Percentiles rank a stretch among this genome's conserved stretches.
These are phyloP conservation scores for Cylindroiulus punctatus DNA, from an alignment of 2,888 invertebrate species.

Conservation along the genomic window DNA sequence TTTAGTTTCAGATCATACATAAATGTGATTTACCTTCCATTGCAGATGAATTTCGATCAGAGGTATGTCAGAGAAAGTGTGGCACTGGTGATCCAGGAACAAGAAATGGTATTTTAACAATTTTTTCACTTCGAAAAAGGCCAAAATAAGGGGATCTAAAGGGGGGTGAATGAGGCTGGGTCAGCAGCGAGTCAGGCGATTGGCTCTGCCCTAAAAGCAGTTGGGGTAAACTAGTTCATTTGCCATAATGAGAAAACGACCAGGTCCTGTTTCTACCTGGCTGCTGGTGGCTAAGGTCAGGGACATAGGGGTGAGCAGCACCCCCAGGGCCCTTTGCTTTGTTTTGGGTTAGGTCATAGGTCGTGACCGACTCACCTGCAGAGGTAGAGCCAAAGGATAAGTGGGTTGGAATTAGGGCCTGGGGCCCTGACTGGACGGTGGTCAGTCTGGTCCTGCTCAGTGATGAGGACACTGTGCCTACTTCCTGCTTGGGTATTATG, in stretches of 20 bases:
- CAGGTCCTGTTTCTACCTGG: neutral
- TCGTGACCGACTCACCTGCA: constrained; percentile 20
- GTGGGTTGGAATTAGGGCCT: too few relatives aligned
- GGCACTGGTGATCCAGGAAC: neutral
- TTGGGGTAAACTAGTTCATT: neutral
- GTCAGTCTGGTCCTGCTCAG: too few relatives aligned
- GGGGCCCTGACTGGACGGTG: too few relatives aligned
- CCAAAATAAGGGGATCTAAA: neutral
- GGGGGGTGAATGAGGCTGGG: neutral
- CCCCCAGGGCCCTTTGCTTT: neutral
- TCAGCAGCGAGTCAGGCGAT: neutral
- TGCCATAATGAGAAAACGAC: neutral
- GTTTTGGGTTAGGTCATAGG: neutral
- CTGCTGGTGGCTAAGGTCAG: neutral
- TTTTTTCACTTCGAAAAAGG: neutral
- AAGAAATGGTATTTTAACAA: neutral
- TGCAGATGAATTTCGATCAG: neutral
- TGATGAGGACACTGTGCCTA: too few relatives aligned
- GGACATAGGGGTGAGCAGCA: neutral
- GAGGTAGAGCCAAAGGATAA: neutral
- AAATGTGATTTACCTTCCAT: neutral
- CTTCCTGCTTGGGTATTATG: too few relatives aligned
- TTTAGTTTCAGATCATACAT: neutral
- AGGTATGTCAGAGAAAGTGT: neutral
- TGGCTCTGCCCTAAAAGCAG: neutral